Conservation (phyloP, 2,797 vertebrate species). For the Melanotaenia boesemani region DNA sequence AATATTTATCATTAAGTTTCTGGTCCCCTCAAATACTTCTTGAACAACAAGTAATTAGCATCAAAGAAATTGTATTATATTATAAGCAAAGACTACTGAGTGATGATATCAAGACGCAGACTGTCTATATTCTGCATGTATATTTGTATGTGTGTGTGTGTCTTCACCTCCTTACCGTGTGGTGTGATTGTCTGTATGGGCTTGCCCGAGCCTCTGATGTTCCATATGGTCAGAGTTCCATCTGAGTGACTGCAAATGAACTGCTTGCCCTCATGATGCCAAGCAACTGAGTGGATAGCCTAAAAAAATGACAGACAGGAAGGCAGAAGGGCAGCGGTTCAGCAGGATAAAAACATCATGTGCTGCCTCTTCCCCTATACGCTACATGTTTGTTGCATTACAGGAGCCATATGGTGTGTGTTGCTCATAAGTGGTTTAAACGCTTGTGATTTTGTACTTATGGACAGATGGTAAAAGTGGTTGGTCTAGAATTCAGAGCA, state of each 20-base stretch:
- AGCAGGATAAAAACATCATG: conserved; percentile 50
- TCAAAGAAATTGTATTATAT: not conserved
- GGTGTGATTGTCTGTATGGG: conserved; percentile 98
- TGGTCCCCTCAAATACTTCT: not conserved
- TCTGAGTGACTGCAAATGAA: conserved; percentile 99
- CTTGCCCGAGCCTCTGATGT: conserved; percentile 92
- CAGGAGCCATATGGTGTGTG: conserved; percentile 24
- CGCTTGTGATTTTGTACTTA: conserved; percentile 7
- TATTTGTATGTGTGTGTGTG: conserved; percentile 10
- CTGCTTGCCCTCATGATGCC: conserved; percentile 99
- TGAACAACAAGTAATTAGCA: not conserved
- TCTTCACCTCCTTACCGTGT: conserved; percentile 87
- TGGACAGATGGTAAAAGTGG: conserved; percentile 52
- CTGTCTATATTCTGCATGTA: conserved; percentile 2
- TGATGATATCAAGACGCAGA: not conserved
- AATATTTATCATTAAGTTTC: not conserved
- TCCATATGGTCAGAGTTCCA: conserved; percentile 98
- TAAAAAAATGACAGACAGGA: conserved; percentile 71
- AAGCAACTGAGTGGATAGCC: conserved; percentile 98
- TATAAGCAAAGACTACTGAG: not conserved
- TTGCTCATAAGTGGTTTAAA: conserved; percentile 41
- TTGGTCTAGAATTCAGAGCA: conserved; percentile 22
- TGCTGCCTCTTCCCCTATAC: conserved; percentile 26
- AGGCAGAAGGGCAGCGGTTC: conserved; percentile 32
- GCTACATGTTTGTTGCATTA: conserved; percentile 27